These are phyloP conservation scores for Hippolais icterina DNA, from an alignment of 2,113 vertebrate genomes.

Conservation along the genomic window DNA sequence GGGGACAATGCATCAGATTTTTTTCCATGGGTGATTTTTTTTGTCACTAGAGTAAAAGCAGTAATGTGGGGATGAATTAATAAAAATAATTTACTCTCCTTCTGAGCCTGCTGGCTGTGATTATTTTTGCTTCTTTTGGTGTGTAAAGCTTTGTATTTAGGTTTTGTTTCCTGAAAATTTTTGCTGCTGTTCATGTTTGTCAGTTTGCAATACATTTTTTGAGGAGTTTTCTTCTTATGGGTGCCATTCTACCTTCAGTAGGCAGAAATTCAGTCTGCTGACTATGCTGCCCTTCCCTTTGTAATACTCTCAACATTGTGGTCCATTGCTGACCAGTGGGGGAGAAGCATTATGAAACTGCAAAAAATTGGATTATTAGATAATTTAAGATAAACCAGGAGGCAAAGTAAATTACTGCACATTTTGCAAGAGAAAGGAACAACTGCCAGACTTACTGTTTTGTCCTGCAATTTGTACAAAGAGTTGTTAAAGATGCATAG, in stretches of 20 bases:
- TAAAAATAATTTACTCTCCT: slow-evolving; percentile 39
- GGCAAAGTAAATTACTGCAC: not conserved
- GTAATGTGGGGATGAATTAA: not conserved
- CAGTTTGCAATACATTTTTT: not conserved
- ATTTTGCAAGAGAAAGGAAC: not conserved
- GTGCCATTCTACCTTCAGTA: not conserved
- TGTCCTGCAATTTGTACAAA: not conserved
- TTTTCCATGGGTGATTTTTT: not conserved
- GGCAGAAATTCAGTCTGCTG: not conserved
- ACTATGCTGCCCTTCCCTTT: not conserved
- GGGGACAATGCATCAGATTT: not conserved
- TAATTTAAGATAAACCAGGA: not conserved
- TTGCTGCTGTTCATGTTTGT: not conserved
- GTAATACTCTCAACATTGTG: no score
- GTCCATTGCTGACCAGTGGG: not conserved
- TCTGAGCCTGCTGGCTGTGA: not conserved
- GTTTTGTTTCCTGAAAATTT: not conserved
- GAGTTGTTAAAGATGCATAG: not conserved
- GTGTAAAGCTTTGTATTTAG: not conserved
- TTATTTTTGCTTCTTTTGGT: slow-evolving; percentile 1
- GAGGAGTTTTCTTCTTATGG: not conserved
- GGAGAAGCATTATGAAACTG: not conserved
- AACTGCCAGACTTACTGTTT: not conserved
- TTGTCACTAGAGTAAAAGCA: slow-evolving; percentile 30
- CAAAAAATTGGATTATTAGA: not conserved